These are phyloP conservation scores for Camponotus pennsylvanicus DNA, from an alignment of 1,140 invertebrate species.

Conservation along the genomic window DNA sequence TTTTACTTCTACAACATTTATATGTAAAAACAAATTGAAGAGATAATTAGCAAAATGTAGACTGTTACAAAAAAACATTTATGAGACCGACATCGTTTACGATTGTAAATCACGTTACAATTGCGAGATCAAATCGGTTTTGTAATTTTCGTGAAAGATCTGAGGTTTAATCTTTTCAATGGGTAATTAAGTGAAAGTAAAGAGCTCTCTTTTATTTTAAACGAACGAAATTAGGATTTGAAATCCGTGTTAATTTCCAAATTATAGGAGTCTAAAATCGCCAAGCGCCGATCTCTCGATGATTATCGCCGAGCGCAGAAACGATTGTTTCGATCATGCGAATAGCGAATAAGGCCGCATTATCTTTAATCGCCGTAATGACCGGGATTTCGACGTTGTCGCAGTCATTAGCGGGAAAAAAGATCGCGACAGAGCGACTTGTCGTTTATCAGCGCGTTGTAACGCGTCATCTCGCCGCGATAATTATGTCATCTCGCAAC, in stretches of 20 bases:
- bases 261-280: neutral
- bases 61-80: constrained; percentile 1
- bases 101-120: neutral
- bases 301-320: neutral
- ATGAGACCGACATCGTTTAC: neutral
- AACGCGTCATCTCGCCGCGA: constrained; percentile 37
- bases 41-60: constrained; percentile 14
- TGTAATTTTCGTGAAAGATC: constrained; percentile 8
- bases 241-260: neutral
- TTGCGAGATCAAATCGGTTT: constrained; percentile 16
- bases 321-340: constrained; percentile 34
- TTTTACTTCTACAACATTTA: constrained; percentile 1
- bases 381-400: constrained; percentile 15
- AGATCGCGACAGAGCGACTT: neutral
- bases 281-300: neutral
- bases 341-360: neutral
- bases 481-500: constrained; percentile 57
- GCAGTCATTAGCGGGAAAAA: constrained; percentile 14
- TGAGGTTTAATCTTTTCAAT: too few relatives aligned
- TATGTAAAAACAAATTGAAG: neutral
- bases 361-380: constrained; percentile 2
- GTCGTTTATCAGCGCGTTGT: constrained; percentile 1
- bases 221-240: neutral
- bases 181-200: neutral
- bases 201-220: neutral